Percentiles rank a stretch among this genome's conserved stretches.
phyloP scores from a whole-genome alignment of 1,140 invertebrate genomes.

The Drosophila watanabei region DNA sequence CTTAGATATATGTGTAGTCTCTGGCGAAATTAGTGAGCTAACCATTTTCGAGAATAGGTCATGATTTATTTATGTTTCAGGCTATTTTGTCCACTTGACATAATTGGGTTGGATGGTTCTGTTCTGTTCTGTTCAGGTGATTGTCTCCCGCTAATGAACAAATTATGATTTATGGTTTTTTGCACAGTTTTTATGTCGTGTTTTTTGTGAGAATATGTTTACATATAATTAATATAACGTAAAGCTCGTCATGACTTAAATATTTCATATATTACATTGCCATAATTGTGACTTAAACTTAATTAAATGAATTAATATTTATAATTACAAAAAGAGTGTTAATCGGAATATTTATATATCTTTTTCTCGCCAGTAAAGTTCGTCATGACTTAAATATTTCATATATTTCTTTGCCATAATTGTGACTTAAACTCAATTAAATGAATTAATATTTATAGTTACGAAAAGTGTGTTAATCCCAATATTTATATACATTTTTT shows the following conservation, averaged over 20 bases:
- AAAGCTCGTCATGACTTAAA: not conserved
- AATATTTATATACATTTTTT: not conserved
- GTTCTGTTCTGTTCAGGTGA: conserved; percentile 64
- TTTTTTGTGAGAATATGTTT: not conserved
- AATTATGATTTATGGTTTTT: conserved; percentile 47
- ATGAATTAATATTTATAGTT: not conserved
- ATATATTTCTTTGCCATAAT: not conserved
- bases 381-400: not conserved
- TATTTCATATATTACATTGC: not conserved
- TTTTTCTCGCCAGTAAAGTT: conserved; percentile 50
- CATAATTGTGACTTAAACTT: not conserved
- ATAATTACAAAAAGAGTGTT: not conserved
- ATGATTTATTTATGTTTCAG: conserved; percentile 74
- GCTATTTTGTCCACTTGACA: conserved; percentile 56
- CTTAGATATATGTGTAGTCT: conserved; percentile 27
- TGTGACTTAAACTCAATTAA: not conserved
- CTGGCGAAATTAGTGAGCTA: conserved; percentile 47
- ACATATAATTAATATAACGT: not conserved
- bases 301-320: not conserved
- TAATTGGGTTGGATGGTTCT: conserved; percentile 61
- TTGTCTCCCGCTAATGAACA: conserved; percentile 52
- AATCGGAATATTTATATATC: not conserved
- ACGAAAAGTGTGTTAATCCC: not conserved
- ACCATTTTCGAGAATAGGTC: conserved; percentile 65
- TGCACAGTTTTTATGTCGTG: conserved; percentile 13